A percentile compares a stretch with the other conserved stretches of the same genome.
These are phyloP conservation scores for Mus musculus DNA, from an alignment of 2,113 vertebrate genomes.

Conservation along the genomic window DNA sequence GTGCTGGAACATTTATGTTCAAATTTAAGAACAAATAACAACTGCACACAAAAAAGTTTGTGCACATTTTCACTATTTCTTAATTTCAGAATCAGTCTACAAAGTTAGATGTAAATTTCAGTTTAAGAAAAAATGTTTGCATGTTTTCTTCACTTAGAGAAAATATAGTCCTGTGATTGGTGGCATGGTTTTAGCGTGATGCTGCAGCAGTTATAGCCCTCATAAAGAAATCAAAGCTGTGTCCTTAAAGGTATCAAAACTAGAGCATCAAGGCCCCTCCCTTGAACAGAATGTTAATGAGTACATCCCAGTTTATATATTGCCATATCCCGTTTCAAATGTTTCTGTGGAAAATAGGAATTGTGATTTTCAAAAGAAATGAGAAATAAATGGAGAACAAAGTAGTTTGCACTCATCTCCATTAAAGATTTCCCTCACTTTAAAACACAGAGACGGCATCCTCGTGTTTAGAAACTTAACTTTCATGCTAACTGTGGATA, in stretches of 20 bases:
- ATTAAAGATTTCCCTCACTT: neutral
- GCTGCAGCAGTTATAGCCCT: neutral
- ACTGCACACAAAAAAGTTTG: neutral
- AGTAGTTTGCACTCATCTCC: neutral
- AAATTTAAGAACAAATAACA: neutral
- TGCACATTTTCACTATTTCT: neutral
- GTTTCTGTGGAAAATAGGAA: neutral
- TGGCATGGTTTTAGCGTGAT: neutral
- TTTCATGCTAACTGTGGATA: neutral
- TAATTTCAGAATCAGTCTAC: neutral
- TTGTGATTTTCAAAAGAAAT: neutral
- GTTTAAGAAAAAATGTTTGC: neutral
- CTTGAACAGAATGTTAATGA: neutral
- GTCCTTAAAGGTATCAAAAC: neutral
- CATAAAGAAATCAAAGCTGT: neutral
- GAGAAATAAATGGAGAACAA: neutral
- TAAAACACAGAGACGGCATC: neutral
- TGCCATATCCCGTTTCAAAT: neutral
- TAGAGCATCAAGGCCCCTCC: neutral
- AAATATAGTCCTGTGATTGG: neutral
- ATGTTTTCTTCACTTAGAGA: neutral
- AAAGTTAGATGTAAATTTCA: neutral
- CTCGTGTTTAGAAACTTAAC: neutral
- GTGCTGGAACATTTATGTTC: neutral
- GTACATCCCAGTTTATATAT: neutral